phyloP scores from a whole-genome alignment of 2,888 invertebrate species.

The Oscheius sp. region DNA sequence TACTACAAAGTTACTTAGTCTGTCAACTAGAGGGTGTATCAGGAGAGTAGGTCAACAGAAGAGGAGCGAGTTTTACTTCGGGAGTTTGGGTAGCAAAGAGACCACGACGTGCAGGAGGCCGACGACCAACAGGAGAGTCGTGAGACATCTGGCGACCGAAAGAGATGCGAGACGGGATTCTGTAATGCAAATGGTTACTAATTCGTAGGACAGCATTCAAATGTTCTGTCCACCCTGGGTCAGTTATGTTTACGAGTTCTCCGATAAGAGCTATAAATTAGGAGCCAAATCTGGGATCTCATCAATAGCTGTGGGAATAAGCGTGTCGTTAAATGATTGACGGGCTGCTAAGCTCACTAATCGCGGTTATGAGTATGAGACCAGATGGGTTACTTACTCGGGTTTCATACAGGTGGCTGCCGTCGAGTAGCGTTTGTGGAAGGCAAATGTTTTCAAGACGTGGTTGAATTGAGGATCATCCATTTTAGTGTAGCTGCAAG shows the following conservation, averaged over 20 bases:
- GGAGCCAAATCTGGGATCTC: constrained; percentile 24
- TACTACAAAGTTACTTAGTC: background rate
- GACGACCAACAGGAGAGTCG: constrained; percentile 28
- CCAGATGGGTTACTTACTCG: constrained; percentile 31
- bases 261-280: constrained; percentile 24
- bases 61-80: constrained; percentile 3
- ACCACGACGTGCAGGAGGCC: constrained; percentile 4
- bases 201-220: background rate
- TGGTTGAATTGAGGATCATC: constrained; percentile 41
- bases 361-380: constrained; percentile 2
- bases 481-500: constrained; percentile 50
- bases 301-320: constrained; percentile 23
- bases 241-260: background rate
- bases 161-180: background rate
- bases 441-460: constrained; percentile 40
- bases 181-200: background rate
- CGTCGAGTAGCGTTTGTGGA: constrained; percentile 28
- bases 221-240: background rate
- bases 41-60: constrained; percentile 9
- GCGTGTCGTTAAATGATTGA: constrained; percentile 29
- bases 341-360: constrained; percentile 23
- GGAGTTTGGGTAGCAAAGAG: constrained; percentile 12
- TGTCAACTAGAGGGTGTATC: constrained; percentile 5
- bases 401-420: constrained; percentile 31
- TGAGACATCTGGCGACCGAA: constrained; percentile 20